Evolutionary conservation across 92 coral and sea anemone genomes (phyloP).

Genomic region (Virgularia gustaviana): DNA sequence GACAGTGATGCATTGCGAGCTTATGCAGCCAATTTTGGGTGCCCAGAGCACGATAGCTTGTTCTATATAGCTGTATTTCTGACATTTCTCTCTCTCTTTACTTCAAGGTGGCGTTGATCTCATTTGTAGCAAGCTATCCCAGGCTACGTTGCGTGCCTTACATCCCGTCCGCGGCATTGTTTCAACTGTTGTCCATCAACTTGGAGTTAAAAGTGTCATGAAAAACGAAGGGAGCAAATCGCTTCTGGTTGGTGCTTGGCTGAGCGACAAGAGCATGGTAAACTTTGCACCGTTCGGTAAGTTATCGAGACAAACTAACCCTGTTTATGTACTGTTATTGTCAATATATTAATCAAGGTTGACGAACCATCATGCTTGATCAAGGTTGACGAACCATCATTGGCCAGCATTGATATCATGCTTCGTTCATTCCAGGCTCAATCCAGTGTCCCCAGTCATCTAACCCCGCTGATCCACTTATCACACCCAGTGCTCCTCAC

Average conservation of each 20-base stretch:
- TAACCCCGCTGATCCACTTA: constrained; percentile 76
- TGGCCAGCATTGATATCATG: background rate
- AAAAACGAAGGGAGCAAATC: constrained; percentile 50
- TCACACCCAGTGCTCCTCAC: constrained; percentile 75
- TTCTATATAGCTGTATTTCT: background rate
- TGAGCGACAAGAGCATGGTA: constrained; percentile 60
- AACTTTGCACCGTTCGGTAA: constrained; percentile 96
- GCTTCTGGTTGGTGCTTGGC: constrained; percentile 62
- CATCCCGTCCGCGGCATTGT: constrained; percentile 61
- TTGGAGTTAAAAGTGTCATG: constrained; percentile 50
- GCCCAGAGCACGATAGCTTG: background rate
- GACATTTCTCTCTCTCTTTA: background rate
- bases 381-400: background rate
- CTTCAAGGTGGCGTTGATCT: constrained; percentile 87
- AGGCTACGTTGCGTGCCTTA: constrained; percentile 48
- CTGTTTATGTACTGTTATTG: background rate
- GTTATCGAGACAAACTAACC: background rate
- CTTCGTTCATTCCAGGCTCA: constrained; percentile 31
- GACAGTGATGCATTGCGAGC: too few relatives aligned
- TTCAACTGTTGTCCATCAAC: constrained; percentile 56
- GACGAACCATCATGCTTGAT: too few relatives aligned
- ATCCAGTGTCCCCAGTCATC: constrained; percentile 63
- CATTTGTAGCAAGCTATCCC: constrained; percentile 67
- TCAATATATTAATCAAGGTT: background rate
- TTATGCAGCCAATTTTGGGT: background rate